Evolutionary conservation across 2,797 vertebrate species (phyloP).

Genomic region (Intellagama lesueurii): DNA sequence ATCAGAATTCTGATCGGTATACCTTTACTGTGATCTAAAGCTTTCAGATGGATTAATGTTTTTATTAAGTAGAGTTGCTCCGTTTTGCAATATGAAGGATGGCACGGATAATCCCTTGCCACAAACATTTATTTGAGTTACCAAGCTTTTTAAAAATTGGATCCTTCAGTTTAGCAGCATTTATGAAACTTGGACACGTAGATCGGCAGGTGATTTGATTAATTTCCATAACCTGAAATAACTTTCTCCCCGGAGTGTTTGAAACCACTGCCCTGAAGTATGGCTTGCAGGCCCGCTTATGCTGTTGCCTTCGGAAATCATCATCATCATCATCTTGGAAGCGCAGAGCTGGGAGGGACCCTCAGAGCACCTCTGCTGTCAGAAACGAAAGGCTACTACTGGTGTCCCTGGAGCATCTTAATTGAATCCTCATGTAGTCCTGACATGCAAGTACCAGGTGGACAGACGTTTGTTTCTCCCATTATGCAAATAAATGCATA

Average conservation of each 20-base stretch:
- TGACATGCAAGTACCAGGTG: background rate
- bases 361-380: too few relatives aligned
- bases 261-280: background rate
- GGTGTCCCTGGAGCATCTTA: background rate
- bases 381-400: too few relatives aligned
- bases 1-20: too few relatives aligned
- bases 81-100: background rate
- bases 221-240: background rate
- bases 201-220: background rate
- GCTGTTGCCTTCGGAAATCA: too few relatives aligned
- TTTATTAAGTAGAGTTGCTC: too few relatives aligned
- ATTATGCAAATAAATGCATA: background rate
- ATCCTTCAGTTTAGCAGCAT: background rate
- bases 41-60: too few relatives aligned
- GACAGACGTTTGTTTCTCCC: background rate
- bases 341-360: too few relatives aligned
- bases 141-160: background rate
- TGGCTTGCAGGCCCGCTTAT: too few relatives aligned
- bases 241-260: background rate
- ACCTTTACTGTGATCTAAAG: too few relatives aligned
- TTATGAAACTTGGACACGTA: background rate
- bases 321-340: too few relatives aligned
- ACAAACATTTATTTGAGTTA: background rate
- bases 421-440: background rate
- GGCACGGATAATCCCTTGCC: too few relatives aligned